Percentiles rank a stretch among this genome's conserved stretches.
These are phyloP conservation scores for Drosophila mulleri DNA, from an alignment of 2,888 invertebrate species.

Conservation along the genomic window DNA sequence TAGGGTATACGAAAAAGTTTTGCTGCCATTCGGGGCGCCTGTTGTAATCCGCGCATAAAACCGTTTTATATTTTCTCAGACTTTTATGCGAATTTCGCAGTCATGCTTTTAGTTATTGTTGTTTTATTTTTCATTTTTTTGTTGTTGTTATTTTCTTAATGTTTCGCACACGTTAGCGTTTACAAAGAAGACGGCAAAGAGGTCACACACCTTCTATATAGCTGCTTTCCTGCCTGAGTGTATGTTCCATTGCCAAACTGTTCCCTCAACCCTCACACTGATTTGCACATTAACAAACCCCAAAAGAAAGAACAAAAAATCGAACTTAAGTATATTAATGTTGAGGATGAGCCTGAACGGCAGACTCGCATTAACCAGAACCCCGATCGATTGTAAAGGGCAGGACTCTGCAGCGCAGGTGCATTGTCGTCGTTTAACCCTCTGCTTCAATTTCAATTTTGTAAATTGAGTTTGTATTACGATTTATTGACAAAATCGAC, in stretches of 20 bases:
- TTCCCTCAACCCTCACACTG: conserved; percentile 47
- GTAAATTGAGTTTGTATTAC: conserved; percentile 80
- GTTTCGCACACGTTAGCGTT: conserved; percentile 69
- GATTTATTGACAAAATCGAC: conserved; percentile 77
- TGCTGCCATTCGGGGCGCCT: conserved; percentile 32
- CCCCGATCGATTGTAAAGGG: not conserved
- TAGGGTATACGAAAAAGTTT: conserved; percentile 30
- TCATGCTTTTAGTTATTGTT: conserved; percentile 42
- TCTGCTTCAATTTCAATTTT: conserved; percentile 80
- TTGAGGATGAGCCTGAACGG: conserved; percentile 1
- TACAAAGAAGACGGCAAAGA: conserved; percentile 50
- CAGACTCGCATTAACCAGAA: conserved; percentile 28
- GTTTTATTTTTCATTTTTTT: conserved; percentile 6
- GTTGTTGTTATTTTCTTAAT: conserved; percentile 60
- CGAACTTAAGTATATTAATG: not conserved
- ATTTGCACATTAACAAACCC: conserved; percentile 55
- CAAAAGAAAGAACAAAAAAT: conserved; percentile 3
- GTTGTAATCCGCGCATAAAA: conserved; percentile 67
- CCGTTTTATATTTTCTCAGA: conserved; percentile 71
- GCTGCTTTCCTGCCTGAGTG: conserved; percentile 21
- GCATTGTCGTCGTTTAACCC: conserved; percentile 68
- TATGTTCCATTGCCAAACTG: conserved; percentile 50
- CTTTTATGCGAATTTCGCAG: conserved; percentile 73
- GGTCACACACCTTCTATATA: conserved; percentile 75
- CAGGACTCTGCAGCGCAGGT: conserved; percentile 46